phyloP scores from a whole-genome alignment of 2,797 vertebrate species.

The Esox masquinongy region DNA sequence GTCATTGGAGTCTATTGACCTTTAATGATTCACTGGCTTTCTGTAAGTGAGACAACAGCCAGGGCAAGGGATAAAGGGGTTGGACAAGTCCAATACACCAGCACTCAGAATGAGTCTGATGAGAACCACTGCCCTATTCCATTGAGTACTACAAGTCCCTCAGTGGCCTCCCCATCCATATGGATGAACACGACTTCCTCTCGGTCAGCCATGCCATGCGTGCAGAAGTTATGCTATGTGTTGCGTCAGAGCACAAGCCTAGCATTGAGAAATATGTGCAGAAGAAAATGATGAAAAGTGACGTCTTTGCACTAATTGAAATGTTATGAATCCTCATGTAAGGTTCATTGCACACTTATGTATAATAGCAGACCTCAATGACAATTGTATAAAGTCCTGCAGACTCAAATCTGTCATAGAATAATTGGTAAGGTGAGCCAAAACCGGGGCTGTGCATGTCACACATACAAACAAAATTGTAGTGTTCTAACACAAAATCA shows the following conservation, averaged over 20 bases:
- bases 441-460: not conserved
- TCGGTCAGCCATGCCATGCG: conserved; percentile 45
- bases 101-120: conserved; percentile 29
- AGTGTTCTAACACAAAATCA: not conserved
- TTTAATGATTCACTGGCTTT: conserved; percentile 55
- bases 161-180: conserved; percentile 52
- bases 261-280: not conserved
- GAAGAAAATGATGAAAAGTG: not conserved
- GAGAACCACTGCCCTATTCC: conserved; percentile 49
- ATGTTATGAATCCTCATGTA: not conserved
- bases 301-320: not conserved
- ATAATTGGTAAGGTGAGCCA: not conserved
- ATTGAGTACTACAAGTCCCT: conserved; percentile 60
- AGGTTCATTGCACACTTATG: not conserved
- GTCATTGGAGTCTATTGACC: conserved; percentile 69
- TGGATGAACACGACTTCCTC: conserved; percentile 46
- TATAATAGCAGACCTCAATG: not conserved
- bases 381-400: not conserved
- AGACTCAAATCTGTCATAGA: not conserved
- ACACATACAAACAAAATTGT: not conserved
- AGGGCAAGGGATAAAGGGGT: conserved; percentile 50
- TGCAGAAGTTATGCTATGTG: conserved; percentile 40
- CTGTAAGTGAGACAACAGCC: conserved; percentile 55
- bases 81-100: conserved; percentile 43
- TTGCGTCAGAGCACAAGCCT: conserved; percentile 21